These are phyloP conservation scores for Distichodus sexfasciatus DNA, from an alignment of 2,797 vertebrate genomes.

Conservation along the genomic window DNA sequence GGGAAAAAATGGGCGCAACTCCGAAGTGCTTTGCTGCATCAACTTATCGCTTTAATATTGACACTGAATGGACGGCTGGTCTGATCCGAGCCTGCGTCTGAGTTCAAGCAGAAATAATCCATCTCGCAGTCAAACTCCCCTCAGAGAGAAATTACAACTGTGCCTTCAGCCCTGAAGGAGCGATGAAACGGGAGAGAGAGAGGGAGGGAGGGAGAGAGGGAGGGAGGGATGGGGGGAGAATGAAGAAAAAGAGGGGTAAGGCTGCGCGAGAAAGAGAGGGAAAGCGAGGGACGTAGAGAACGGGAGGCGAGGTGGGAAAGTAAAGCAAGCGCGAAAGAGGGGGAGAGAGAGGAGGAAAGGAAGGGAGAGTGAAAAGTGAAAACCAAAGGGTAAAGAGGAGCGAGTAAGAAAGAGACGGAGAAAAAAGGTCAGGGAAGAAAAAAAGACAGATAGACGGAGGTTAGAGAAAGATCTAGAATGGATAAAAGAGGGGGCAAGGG, in stretches of 20 bases:
- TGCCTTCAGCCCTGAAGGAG: constrained; percentile 52
- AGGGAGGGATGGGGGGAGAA: not conserved
- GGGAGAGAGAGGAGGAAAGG: not conserved
- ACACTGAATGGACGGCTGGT: constrained; percentile 44
- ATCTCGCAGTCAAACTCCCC: constrained; percentile 70
- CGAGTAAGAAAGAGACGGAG: not conserved
- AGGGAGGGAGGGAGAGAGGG: too few species aligned
- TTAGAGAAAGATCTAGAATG: too few species aligned
- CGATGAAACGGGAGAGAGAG: not conserved
- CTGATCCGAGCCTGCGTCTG: constrained; percentile 62
- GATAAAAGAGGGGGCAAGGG: not conserved
- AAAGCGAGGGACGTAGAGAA: not conserved
- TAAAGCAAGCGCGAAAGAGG: not conserved
- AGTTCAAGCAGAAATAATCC: constrained; percentile 77
- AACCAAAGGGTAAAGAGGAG: too few species aligned
- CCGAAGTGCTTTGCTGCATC: constrained; percentile 36
- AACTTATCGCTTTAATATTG: constrained; percentile 54
- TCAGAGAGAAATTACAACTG: constrained; percentile 67
- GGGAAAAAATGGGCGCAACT: not conserved
- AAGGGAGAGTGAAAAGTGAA: too few species aligned
- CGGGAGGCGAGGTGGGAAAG: not conserved
- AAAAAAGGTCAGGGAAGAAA: not conserved
- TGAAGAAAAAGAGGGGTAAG: not conserved
- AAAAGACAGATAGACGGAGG: not conserved
- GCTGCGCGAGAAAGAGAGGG: constrained; percentile 26